Evolutionary conservation across 2,113 vertebrate species (phyloP), one percentile per base, ranked within the genome.

Genomic region (Lophotis ruficrista): DNA sequence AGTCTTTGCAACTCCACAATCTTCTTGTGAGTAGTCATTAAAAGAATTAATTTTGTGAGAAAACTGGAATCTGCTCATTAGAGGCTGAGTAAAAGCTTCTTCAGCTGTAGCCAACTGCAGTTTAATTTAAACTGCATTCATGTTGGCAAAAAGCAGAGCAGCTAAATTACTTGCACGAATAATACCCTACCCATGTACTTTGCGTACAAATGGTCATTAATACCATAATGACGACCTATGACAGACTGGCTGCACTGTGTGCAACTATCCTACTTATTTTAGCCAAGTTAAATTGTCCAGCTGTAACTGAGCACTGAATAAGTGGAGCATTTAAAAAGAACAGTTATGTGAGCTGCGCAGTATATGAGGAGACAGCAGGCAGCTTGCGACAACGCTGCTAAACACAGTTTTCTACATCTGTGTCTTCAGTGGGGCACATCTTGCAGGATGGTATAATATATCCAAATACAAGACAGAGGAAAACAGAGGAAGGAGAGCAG

Each of bases 151-250:
- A 96, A 83, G 47, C 57, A 31, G 2, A 56, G 88, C 60, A 48
- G 31, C 30, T 92, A 87, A 93, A 95, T 65, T 91, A 79, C 65
- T 84, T 87, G 76, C 70, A 73, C 61, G 93, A 84, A 94, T 93
- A 71, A 86, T 30, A 73, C 58, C 54, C 87, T 96, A 75, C 81
- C 70, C 1, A 12, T 89, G 71, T 71, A 33, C 84, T 95, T 96
- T 93, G 83, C 82, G 89, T 93, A 70, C 90, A 95, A 72, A 92
- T 90, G 79, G 60, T 83, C 93, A 93, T 94, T 96, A 94, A 90
- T 94, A 89, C 21, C 51, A 16, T 81, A 58, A 82, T 89, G 92
- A 81, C 16, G 71, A 88, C 82, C 70, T 88, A 35, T 65, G 94
- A 69, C 60, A 96, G 85, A 82, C 78, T 88, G 57, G 54, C 69